Conservation (phyloP, 1,140 invertebrate genomes). For the Scaptomyza hsui region DNA sequence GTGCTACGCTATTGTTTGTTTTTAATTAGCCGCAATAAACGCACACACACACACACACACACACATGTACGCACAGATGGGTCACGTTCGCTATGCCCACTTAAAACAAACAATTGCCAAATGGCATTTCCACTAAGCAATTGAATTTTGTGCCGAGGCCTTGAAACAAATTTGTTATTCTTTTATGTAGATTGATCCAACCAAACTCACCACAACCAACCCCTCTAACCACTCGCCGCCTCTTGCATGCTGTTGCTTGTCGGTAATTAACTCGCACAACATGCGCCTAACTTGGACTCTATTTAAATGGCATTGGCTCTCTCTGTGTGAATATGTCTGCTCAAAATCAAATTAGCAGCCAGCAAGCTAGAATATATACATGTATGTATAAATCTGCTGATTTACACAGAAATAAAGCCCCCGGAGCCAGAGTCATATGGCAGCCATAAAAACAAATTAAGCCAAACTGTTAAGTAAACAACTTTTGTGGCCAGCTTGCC, state of each 20-base stretch:
- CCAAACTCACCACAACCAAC: not conserved
- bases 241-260: conserved; percentile 31
- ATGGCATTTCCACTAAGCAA: conserved; percentile 77
- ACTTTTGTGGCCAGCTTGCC: conserved; percentile 53
- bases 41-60: conserved; percentile 50
- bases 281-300: conserved; percentile 69
- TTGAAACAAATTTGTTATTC: conserved; percentile 74
- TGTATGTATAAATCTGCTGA: conserved; percentile 82
- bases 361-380: conserved; percentile 71
- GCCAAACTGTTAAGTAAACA: conserved; percentile 83
- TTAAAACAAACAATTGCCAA: conserved; percentile 81
- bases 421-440: conserved; percentile 37
- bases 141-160: conserved; percentile 73
- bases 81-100: conserved; percentile 51
- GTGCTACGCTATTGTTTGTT: conserved; percentile 71
- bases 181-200: conserved; percentile 39
- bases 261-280: conserved; percentile 75
- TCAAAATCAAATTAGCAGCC: conserved; percentile 80
- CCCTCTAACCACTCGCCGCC: not conserved
- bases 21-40: conserved; percentile 82
- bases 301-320: conserved; percentile 59
- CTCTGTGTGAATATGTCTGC: conserved; percentile 31
- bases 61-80: conserved; percentile 24
- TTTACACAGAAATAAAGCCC: conserved; percentile 75
- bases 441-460: conserved; percentile 79